phyloP scores from a whole-genome alignment of 1,140 invertebrate species.

The Bombus balteatus region DNA sequence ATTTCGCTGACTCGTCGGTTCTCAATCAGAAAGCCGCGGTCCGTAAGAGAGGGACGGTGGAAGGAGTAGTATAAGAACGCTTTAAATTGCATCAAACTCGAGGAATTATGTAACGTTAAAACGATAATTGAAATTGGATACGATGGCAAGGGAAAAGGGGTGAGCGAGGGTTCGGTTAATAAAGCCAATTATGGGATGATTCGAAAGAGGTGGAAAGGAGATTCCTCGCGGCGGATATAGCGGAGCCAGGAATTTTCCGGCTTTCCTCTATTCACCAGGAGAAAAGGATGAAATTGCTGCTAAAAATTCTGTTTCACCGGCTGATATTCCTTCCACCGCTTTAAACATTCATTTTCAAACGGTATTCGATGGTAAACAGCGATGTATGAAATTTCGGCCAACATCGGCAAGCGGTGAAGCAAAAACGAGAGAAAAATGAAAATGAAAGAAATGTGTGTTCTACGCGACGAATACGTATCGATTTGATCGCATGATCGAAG shows the following conservation, averaged over 20 bases:
- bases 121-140: slow-evolving; percentile 67
- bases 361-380: not conserved
- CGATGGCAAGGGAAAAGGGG: not conserved
- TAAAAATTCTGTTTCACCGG: slow-evolving; percentile 15
- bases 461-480: not conserved
- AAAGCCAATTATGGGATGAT: slow-evolving; percentile 62
- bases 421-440: not conserved
- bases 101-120: slow-evolving; percentile 44
- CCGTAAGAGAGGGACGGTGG: not conserved
- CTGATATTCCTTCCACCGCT: slow-evolving; percentile 16
- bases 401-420: not conserved
- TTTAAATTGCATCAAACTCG: slow-evolving; percentile 28
- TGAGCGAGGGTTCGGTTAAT: slow-evolving; percentile 52
- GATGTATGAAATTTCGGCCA: not conserved
- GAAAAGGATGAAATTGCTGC: slow-evolving; percentile 27
- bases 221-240: slow-evolving; percentile 7
- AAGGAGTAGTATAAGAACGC: not conserved
- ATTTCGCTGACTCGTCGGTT: slow-evolving; percentile 17
- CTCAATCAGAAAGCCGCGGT: not conserved
- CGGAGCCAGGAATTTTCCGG: not conserved
- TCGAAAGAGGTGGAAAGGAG: slow-evolving; percentile 48
- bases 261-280: not conserved
- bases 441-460: not conserved
- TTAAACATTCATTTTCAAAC: slow-evolving; percentile 9
- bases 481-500: not conserved